Conservation (phyloP, 2,888 invertebrate genomes). For the Lapara coniferarum region DNA sequence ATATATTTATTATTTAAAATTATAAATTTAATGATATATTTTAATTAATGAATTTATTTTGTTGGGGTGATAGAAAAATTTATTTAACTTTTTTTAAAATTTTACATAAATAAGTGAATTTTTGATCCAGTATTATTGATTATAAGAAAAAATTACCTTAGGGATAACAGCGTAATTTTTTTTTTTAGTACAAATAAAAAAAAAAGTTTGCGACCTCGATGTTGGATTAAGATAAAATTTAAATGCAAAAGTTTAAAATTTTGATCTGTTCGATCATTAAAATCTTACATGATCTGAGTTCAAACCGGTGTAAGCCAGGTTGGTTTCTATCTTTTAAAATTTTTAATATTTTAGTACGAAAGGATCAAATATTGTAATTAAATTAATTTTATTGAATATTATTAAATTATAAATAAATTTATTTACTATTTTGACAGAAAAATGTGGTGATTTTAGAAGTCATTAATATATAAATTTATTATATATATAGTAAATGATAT, state of each 20-base stretch:
- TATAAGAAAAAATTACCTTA: slow-evolving; percentile 90
- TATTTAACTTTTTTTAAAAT: slow-evolving; percentile 78
- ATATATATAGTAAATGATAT: too few species aligned
- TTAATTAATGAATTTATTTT: slow-evolving; percentile 74
- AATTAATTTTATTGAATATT: slow-evolving; percentile 64
- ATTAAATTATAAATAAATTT: too few species aligned
- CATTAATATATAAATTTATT: too few species aligned
- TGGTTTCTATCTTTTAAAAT: slow-evolving; percentile 90
- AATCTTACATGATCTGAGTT: slow-evolving; percentile 95
- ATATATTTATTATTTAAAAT: slow-evolving; percentile 66
- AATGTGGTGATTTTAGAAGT: too few species aligned
- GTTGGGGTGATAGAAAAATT: slow-evolving; percentile 87
- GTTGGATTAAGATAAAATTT: slow-evolving; percentile 91
- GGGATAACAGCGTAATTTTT: slow-evolving; percentile 93
- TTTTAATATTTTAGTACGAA: slow-evolving; percentile 89
- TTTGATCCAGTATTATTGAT: slow-evolving; percentile 84
- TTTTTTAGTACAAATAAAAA: slow-evolving; percentile 89
- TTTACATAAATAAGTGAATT: slow-evolving; percentile 67
- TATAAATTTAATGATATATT: slow-evolving; percentile 51
- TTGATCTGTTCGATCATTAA: slow-evolving; percentile 93
- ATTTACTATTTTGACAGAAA: too few species aligned
- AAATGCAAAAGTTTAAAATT: slow-evolving; percentile 86
- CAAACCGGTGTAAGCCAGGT: slow-evolving; percentile 93
- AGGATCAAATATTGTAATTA: slow-evolving; percentile 86
- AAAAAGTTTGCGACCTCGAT: slow-evolving; percentile 93